phyloP scores from a whole-genome alignment of 2,888 invertebrate species.

The Pinctada fucata region DNA sequence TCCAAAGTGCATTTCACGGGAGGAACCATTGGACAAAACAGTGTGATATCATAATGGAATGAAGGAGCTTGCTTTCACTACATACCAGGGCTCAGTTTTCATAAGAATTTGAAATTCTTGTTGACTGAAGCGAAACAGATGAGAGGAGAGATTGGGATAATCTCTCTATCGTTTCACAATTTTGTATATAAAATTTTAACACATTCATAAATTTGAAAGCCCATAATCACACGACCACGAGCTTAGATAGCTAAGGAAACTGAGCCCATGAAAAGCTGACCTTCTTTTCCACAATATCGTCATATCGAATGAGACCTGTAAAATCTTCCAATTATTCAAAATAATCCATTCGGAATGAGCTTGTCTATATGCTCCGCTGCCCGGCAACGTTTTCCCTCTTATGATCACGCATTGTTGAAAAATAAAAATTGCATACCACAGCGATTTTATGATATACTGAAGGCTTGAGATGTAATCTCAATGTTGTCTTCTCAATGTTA shows the following conservation, averaged over 20 bases:
- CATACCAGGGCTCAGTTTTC: too few species aligned
- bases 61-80: too few species aligned
- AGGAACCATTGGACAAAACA: too few species aligned
- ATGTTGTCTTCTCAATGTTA: too few species aligned
- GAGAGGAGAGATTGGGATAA: background rate
- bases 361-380: background rate
- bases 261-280: background rate
- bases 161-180: background rate
- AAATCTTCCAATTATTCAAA: background rate
- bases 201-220: background rate
- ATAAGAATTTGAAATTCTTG: background rate
- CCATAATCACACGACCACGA: background rate
- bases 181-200: background rate
- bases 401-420: background rate
- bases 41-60: too few species aligned
- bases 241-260: background rate
- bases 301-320: background rate
- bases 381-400: background rate
- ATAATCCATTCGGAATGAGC: background rate
- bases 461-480: background rate
- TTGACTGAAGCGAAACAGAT: background rate
- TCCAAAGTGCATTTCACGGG: too few species aligned
- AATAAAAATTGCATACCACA: background rate
- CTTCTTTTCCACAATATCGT: background rate
- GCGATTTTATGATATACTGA: background rate